Conservation (phyloP, 2,888 invertebrate genomes). For the Synergus gifuensis region DNA sequence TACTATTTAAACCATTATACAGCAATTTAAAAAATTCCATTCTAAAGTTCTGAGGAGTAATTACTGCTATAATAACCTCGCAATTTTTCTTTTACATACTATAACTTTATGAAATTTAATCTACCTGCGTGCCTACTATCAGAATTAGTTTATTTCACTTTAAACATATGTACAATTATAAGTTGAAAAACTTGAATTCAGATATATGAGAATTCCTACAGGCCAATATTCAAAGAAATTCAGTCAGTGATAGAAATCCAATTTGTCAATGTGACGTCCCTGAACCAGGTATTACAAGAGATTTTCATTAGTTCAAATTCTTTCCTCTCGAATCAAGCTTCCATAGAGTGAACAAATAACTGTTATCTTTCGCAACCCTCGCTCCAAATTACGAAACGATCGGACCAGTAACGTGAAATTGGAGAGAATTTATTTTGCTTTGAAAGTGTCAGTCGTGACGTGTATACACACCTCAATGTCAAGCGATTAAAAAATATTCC, state of each 20-base stretch:
- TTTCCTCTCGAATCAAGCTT: neutral
- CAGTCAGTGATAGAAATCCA: neutral
- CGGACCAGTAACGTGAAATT: neutral
- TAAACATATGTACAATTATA: too few species aligned
- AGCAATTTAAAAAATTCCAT: too few species aligned
- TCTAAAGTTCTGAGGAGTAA: too few species aligned
- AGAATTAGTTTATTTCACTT: too few species aligned
- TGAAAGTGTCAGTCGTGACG: neutral
- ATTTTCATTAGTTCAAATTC: constrained; percentile 16
- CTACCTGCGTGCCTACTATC: too few species aligned
- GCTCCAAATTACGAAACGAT: constrained; percentile 8
- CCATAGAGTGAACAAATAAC: neutral
- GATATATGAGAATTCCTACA: neutral
- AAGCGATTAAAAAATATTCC: neutral
- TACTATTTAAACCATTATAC: too few species aligned
- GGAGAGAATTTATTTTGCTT: constrained; percentile 11
- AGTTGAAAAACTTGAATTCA: too few species aligned
- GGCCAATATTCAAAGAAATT: neutral
- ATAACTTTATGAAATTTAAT: too few species aligned
- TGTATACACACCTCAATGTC: neutral
- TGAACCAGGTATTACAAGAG: constrained; percentile 4
- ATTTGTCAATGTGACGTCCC: neutral
- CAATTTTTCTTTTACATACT: too few species aligned
- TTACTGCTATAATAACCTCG: too few species aligned
- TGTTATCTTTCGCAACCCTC: constrained; percentile 1